phyloP scores from a whole-genome alignment of 2,888 invertebrate species.

The Lomographa bimaculata region DNA sequence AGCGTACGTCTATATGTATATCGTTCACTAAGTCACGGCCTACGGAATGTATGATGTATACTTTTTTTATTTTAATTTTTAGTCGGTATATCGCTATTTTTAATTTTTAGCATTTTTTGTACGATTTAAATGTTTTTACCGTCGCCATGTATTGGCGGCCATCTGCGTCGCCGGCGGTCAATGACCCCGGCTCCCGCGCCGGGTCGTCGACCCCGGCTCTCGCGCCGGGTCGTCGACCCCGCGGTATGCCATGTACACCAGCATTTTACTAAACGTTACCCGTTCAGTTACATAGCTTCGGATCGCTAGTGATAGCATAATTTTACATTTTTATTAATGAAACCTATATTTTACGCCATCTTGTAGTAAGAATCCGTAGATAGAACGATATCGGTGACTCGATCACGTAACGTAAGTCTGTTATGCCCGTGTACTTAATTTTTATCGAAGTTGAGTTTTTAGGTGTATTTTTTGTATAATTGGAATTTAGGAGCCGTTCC shows the following conservation, averaged over 20 bases:
- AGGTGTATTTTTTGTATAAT: neutral
- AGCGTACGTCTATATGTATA: slow-evolving; percentile 26
- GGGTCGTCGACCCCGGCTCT: no score
- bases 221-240: slow-evolving; percentile 32
- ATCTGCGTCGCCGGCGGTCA: slow-evolving; percentile 50
- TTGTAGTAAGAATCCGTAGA: slow-evolving; percentile 19
- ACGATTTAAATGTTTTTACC: slow-evolving; percentile 34
- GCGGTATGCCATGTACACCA: slow-evolving; percentile 44
- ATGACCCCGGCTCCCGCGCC: no score
- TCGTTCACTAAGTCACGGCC: slow-evolving; percentile 72
- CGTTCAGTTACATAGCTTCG: slow-evolving; percentile 70
- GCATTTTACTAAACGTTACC: slow-evolving; percentile 68
- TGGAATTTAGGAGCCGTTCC: no score
- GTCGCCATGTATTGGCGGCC: slow-evolving; percentile 53
- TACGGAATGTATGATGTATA: slow-evolving; percentile 63
- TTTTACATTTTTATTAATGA: slow-evolving; percentile 55
- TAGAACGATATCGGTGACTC: slow-evolving; percentile 3
- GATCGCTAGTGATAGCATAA: slow-evolving; percentile 73
- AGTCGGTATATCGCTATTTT: slow-evolving; percentile 62
- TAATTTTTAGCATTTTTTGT: slow-evolving; percentile 71
- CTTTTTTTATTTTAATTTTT: slow-evolving; percentile 61
- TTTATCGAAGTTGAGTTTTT: neutral
- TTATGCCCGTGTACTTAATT: slow-evolving; percentile 11
- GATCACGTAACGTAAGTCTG: no score
- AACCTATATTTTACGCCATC: slow-evolving; percentile 21